Percentiles rank a stretch among this genome's conserved stretches.
Evolutionary conservation across 2,113 vertebrate genomes (phyloP).

Genomic region (Menura novaehollandiae): DNA sequence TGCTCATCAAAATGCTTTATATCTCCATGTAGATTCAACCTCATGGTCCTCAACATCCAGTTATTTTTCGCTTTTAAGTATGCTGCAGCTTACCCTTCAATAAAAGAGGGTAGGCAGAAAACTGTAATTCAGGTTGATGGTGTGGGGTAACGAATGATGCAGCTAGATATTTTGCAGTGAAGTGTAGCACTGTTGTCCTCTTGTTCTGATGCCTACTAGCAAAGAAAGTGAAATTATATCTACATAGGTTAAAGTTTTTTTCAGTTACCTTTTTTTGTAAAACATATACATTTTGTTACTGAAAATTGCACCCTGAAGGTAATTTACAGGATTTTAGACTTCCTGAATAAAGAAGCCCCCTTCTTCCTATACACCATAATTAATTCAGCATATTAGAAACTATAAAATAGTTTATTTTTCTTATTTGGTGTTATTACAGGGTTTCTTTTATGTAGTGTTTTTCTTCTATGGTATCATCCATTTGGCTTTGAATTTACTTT

Average conservation of each 20-base stretch:
- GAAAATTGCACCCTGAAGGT: background rate
- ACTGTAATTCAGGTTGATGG: background rate
- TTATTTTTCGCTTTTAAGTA: conserved; percentile 4
- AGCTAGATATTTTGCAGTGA: background rate
- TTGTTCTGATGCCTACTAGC: background rate
- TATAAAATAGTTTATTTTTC: background rate
- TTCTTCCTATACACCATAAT: background rate
- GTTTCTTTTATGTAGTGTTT: background rate
- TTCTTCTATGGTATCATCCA: background rate
- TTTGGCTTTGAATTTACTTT: background rate
- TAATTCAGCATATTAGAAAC: background rate
- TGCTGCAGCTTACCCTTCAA: background rate
- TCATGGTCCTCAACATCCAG: background rate
- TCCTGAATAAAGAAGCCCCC: background rate
- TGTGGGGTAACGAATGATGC: background rate
- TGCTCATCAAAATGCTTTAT: conserved; percentile 29
- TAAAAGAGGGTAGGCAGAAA: background rate
- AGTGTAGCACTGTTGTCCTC: background rate
- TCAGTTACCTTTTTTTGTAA: background rate
- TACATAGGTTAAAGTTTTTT: background rate
- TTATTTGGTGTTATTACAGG: background rate
- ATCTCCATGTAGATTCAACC: background rate
- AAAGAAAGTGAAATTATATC: background rate
- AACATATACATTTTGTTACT: background rate
- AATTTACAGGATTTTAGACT: background rate